Percentiles rank a stretch among this genome's conserved stretches.
Evolutionary conservation across 2,113 vertebrate species (phyloP).

Genomic region (Elachura formosa): DNA sequence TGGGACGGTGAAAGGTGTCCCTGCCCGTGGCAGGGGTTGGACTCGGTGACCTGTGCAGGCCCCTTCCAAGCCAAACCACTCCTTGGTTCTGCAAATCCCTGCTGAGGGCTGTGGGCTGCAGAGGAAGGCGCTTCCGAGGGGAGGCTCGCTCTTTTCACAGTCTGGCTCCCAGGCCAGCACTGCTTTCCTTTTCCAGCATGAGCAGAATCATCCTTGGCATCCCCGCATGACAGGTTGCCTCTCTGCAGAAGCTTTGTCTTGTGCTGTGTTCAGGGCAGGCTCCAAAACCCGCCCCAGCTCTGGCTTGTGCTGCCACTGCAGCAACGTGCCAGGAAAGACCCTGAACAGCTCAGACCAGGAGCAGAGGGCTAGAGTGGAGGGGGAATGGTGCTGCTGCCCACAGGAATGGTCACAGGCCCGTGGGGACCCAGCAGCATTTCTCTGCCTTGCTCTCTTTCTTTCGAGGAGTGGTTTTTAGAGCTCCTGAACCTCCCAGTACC

Average conservation of each 20-base stretch:
- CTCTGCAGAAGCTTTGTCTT: not conserved
- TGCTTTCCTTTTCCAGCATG: not conserved
- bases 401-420: rapidly evolving
- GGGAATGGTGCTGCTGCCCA: not conserved
- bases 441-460: not conserved
- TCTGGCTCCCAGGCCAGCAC: not conserved
- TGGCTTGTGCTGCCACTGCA: not conserved
- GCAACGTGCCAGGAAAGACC: not conserved
- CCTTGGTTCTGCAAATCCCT: rapidly evolving
- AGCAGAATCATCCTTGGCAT: not conserved
- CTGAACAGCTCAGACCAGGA: rapidly evolving
- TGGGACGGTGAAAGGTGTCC: not conserved
- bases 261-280: not conserved
- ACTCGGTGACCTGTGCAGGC: not conserved
- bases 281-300: not conserved
- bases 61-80: not conserved
- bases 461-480: not conserved
- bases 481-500: not conserved
- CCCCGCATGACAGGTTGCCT: not conserved
- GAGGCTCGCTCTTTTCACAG: rapidly evolving
- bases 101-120: not conserved
- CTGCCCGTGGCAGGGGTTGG: not conserved
- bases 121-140: not conserved
- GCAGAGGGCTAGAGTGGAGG: not conserved
- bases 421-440: rapidly evolving